Conservation (phyloP, 2,113 vertebrate genomes). For the Charadrius vociferus region DNA sequence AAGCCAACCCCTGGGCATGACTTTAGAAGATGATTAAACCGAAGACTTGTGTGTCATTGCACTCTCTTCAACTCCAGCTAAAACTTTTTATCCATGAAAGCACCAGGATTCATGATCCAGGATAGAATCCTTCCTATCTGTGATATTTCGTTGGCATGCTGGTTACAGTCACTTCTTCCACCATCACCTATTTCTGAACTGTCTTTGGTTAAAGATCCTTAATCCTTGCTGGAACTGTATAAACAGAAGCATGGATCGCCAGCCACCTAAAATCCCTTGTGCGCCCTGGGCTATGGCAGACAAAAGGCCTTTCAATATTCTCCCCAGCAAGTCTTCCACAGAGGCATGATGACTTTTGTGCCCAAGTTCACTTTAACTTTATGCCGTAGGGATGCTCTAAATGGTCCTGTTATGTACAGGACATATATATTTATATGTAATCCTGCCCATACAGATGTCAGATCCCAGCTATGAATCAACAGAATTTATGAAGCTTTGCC, state of each 20-base stretch:
- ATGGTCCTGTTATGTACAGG: conserved; percentile 1
- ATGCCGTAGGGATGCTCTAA: conserved; percentile 28
- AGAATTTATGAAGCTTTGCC: conserved; percentile 40
- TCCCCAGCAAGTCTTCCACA: not conserved
- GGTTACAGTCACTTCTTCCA: not conserved
- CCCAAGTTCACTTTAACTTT: not conserved
- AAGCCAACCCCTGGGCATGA: not conserved
- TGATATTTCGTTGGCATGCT: not conserved
- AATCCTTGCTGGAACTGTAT: not conserved
- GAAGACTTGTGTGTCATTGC: not conserved
- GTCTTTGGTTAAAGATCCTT: not conserved
- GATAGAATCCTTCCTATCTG: not conserved
- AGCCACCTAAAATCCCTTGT: not conserved
- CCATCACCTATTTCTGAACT: not conserved
- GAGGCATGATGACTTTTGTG: not conserved
- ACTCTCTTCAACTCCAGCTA: conserved; percentile 5
- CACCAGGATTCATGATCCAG: not conserved
- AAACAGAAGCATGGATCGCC: not conserved
- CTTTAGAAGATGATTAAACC: conserved; percentile 24
- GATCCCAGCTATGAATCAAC: conserved; percentile 32
- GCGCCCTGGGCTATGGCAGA: not conserved
- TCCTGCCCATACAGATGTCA: not conserved
- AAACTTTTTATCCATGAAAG: conserved; percentile 22
- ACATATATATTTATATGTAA: not conserved
- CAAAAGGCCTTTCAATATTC: not conserved